Evolutionary conservation across 2,797 vertebrate genomes (phyloP).

Genomic region (Cirrhinus molitorella): DNA sequence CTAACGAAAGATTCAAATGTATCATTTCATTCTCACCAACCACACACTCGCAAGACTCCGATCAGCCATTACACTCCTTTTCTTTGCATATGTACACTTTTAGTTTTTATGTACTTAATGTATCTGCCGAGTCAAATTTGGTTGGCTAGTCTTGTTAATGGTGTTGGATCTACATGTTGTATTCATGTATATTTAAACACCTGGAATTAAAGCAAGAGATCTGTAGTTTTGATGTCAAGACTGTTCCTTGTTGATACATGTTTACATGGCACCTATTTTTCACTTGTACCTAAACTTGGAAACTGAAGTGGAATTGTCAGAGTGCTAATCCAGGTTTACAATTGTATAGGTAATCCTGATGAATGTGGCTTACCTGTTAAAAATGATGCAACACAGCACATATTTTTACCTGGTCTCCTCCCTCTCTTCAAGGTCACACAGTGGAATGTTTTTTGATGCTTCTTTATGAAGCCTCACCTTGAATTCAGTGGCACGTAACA

Average conservation of each 20-base stretch:
- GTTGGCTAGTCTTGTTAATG: not conserved
- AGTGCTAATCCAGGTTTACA: not conserved
- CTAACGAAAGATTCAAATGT: conserved; percentile 11
- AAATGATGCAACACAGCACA: not conserved
- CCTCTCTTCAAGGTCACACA: conserved; percentile 14
- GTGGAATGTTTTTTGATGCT: conserved; percentile 21
- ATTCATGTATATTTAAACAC: conserved; percentile 16
- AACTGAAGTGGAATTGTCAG: not conserved
- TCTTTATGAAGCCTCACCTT: conserved; percentile 29
- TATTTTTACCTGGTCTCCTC: not conserved
- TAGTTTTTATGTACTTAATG: not conserved
- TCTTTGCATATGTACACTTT: not conserved
- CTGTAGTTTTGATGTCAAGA: conserved; percentile 2
- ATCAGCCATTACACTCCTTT: conserved; percentile 20
- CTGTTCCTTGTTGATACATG: not conserved
- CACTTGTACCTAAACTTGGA: not conserved
- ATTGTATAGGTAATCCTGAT: not conserved
- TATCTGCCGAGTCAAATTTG: not conserved
- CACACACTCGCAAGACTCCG: conserved; percentile 25
- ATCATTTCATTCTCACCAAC: conserved; percentile 25
- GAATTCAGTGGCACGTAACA: not conserved
- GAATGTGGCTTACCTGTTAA: not conserved
- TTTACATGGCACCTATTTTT: not conserved
- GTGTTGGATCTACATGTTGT: conserved; percentile 28
- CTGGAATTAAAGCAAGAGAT: conserved; percentile 48